These are phyloP conservation scores for Sesia apiformis DNA, from an alignment of 2,888 invertebrate genomes.

Conservation along the genomic window DNA sequence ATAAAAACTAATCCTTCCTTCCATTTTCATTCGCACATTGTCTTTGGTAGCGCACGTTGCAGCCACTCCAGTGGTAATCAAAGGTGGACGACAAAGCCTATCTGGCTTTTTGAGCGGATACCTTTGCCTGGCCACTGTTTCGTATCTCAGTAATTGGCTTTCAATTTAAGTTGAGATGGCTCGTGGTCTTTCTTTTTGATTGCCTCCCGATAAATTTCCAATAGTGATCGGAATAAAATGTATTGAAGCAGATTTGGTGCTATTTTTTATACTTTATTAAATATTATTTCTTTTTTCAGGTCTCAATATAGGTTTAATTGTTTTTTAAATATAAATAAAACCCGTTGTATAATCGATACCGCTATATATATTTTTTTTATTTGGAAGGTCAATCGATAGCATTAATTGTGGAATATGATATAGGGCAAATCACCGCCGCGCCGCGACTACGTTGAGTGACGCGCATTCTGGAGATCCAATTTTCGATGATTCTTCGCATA, in stretches of 20 bases:
- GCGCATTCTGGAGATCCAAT: too few relatives aligned
- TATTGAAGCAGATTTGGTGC: slow-evolving; percentile 2
- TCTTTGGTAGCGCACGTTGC: slow-evolving; percentile 18
- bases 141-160: slow-evolving; percentile 62
- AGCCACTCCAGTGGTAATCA: slow-evolving; percentile 51
- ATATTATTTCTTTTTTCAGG: slow-evolving; percentile 2
- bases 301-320: not conserved
- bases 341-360: too few relatives aligned
- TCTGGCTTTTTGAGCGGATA: slow-evolving; percentile 49
- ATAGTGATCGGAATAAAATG: not conserved
- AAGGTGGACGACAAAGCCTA: slow-evolving; percentile 64
- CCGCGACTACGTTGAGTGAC: too few relatives aligned
- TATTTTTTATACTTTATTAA: not conserved
- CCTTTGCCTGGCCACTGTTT: slow-evolving; percentile 45
- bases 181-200: not conserved
- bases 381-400: too few relatives aligned
- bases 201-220: not conserved
- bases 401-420: too few relatives aligned
- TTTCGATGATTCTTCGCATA: too few relatives aligned
- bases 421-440: too few relatives aligned
- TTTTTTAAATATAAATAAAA: too few relatives aligned
- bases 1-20: slow-evolving; percentile 29
- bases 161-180: slow-evolving; percentile 42
- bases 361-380: too few relatives aligned
- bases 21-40: slow-evolving; percentile 29